phyloP scores from a whole-genome alignment of 2,113 vertebrate species.

The Odobenus rosmarus region DNA sequence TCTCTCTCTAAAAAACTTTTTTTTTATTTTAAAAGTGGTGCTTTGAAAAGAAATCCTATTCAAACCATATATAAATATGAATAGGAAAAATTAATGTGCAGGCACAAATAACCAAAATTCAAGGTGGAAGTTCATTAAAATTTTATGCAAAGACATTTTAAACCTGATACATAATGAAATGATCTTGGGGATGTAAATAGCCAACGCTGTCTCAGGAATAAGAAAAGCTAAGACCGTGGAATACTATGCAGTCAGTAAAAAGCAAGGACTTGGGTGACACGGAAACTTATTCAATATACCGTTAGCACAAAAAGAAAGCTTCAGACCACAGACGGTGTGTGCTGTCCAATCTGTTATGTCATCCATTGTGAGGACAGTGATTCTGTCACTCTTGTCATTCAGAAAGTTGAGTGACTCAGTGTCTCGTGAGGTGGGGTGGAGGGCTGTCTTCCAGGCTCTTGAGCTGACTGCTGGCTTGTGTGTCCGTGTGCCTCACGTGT shows the following conservation, averaged over 20 bases:
- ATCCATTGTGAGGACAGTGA: rapidly evolving
- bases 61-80: background rate
- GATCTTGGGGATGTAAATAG: background rate
- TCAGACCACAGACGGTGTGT: too few relatives aligned
- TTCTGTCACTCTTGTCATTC: background rate
- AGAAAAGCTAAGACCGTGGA: too few relatives aligned
- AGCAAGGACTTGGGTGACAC: background rate
- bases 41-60: background rate
- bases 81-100: background rate
- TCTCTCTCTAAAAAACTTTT: background rate
- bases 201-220: background rate
- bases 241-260: rapidly evolving
- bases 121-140: background rate
- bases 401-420: background rate
- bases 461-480: background rate
- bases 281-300: background rate
- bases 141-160: background rate
- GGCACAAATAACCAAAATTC: background rate
- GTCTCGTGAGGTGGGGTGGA: background rate
- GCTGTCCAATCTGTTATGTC: rapidly evolving
- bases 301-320: background rate
- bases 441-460: background rate
- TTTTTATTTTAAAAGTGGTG: background rate
- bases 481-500: rapidly evolving
- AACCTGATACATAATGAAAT: too few relatives aligned